phyloP scores from a whole-genome alignment of 2,888 invertebrate genomes.

The Xanthorhoe designata region DNA sequence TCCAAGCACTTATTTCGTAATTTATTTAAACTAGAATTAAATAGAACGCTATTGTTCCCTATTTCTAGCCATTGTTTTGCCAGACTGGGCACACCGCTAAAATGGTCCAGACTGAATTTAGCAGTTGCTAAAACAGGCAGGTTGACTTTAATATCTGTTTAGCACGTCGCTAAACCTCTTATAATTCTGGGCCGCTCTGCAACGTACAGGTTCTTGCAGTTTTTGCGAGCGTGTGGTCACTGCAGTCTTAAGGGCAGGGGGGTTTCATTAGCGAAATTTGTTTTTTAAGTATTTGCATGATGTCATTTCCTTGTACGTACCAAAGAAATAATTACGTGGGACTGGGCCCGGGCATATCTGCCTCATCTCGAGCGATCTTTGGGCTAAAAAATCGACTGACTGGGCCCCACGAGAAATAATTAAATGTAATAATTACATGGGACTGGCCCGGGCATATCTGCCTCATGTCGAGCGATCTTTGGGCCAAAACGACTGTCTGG shows the following conservation, averaged over 20 bases:
- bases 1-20: neutral
- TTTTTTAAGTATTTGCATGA: neutral
- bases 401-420: no score
- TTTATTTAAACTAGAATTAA: neutral
- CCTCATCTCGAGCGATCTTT: no score
- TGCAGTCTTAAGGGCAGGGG: conserved; percentile 75
- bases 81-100: neutral
- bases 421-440: no score
- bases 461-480: no score
- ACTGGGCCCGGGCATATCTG: no score
- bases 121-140: conserved; percentile 1
- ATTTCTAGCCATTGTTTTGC: neutral
- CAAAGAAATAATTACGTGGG: no score
- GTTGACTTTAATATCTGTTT: conserved; percentile 66
- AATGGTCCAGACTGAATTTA: conserved; percentile 4
- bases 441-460: no score
- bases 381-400: no score
- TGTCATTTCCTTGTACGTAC: no score
- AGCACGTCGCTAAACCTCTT: conserved; percentile 50
- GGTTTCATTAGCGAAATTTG: conserved; percentile 35
- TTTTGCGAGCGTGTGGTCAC: conserved; percentile 80
- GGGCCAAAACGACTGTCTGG: no score
- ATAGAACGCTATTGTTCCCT: neutral
- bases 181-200: conserved; percentile 35
- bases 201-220: conserved; percentile 80